Evolutionary conservation across 2,113 vertebrate genomes (phyloP), one percentile per base, ranked within the genome.

Genomic region (Heterotilapia buettikoferi): DNA sequence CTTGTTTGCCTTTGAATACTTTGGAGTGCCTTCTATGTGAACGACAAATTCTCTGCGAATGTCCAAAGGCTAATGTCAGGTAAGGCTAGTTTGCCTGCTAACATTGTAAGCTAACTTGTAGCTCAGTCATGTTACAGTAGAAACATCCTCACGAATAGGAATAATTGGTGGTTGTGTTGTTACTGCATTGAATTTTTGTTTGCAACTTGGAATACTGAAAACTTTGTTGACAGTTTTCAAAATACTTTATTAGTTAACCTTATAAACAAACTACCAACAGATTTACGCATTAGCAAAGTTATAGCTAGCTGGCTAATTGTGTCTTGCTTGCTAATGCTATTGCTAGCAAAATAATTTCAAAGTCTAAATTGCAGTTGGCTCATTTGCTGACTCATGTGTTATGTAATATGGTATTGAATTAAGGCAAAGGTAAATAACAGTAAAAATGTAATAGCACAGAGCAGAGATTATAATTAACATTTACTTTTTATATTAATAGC

Each of bases 151-250:
- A 24, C 5, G 2, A 71, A 5, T 24, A 43, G 5, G 38, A 43
- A 43, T 43, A 71, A 43, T 43, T 0, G 1, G 2, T 47, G 24
- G 6, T 29, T 76, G 24, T 16, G 40, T 14, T 26, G 68, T 1
- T 45, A 73, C 8, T 45, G 9, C 40, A 73, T 45, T 26, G 7
- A 16, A 24, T 24, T 45, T 73, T 18, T 45, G 14, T 73, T 47
- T 47, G 12, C 21, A 73, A 18, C 40, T 29, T 45, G 33, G 11
- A 40, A 21, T 14, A 38, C 19, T 68, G 33, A 38, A 13, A 68
- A 40, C 33, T 21, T 7, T 26, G 6, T 6, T 45, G 21, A 6
- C 2, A 0, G 0, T 29, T 76, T 47, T 50, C 43, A 47, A 47
- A 76, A 47, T 47, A 73, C 13, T 45, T 73, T 47, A 29, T 76